Evolutionary conservation across 2,888 invertebrate genomes (phyloP).

Genomic region (Mylabris sibirica): DNA sequence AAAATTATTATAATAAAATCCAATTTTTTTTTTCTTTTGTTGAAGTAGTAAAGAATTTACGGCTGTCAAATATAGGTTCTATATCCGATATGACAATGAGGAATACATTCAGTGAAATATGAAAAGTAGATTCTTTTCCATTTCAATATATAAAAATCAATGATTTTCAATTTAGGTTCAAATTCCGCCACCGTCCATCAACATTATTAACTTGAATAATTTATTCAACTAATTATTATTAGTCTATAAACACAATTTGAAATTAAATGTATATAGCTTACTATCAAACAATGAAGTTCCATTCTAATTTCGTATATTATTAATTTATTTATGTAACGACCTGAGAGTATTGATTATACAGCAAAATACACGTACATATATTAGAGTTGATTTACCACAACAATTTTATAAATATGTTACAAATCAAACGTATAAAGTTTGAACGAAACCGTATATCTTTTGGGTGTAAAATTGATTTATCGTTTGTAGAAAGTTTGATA

Average conservation of each 20-base stretch:
- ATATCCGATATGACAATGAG: neutral
- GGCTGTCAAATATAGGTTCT: neutral
- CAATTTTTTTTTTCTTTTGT: conserved; percentile 1
- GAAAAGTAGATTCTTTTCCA: neutral
- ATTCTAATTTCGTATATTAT: neutral
- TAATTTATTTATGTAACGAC: neutral
- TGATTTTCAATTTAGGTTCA: neutral
- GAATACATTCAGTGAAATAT: neutral
- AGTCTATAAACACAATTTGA: neutral
- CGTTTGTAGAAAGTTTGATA: neutral
- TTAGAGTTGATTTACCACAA: neutral
- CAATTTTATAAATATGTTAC: neutral
- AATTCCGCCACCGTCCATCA: neutral
- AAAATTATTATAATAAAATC: neutral
- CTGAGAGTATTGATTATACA: neutral
- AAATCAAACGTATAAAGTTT: neutral
- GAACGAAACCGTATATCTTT: neutral
- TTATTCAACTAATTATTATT: no score
- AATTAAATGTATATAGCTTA: neutral
- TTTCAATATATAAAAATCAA: neutral
- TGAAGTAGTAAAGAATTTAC: neutral
- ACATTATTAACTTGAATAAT: neutral
- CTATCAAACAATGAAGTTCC: neutral
- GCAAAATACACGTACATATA: neutral
- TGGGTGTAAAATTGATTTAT: neutral